Evolutionary conservation across 2,888 invertebrate species (phyloP).

Genomic region (Argyra leucocephala): DNA sequence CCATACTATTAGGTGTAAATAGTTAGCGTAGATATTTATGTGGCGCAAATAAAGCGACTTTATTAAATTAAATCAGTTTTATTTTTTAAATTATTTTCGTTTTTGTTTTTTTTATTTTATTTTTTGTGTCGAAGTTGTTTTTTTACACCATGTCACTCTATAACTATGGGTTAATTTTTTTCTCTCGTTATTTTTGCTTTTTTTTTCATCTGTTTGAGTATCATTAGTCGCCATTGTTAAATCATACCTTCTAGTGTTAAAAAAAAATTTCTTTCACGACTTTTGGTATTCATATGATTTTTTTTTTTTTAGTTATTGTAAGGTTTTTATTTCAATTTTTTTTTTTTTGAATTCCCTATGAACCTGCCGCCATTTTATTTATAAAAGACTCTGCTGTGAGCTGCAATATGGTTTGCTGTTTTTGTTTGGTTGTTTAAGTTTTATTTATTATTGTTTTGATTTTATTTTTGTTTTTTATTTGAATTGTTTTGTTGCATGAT

Average conservation of each 20-base stretch:
- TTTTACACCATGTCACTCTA: not conserved
- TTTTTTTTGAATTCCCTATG: not conserved
- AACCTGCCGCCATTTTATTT: not conserved
- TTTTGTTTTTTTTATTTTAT: not conserved
- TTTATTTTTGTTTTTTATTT: not conserved
- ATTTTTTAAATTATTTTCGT: not conserved
- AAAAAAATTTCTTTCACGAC: not conserved
- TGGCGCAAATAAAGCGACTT: not conserved
- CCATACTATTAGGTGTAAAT: not conserved
- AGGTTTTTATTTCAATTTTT: not conserved
- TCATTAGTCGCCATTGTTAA: slow-evolving; percentile 6
- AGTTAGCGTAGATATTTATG: not conserved
- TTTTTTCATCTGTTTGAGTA: not conserved
- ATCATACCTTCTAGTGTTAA: not conserved
- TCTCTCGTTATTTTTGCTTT: not conserved
- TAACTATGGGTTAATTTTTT: not conserved
- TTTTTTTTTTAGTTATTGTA: not conserved
- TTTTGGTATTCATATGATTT: not conserved
- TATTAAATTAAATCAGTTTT: not conserved
- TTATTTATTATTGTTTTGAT: not conserved
- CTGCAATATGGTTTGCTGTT: not conserved
- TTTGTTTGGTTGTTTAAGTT: not conserved
- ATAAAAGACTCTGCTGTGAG: not conserved
- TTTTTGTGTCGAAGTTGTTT: not conserved
- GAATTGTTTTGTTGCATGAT: not conserved